phyloP scores from a whole-genome alignment of 1,140 invertebrate genomes.

The Listronotus oregonensis region DNA sequence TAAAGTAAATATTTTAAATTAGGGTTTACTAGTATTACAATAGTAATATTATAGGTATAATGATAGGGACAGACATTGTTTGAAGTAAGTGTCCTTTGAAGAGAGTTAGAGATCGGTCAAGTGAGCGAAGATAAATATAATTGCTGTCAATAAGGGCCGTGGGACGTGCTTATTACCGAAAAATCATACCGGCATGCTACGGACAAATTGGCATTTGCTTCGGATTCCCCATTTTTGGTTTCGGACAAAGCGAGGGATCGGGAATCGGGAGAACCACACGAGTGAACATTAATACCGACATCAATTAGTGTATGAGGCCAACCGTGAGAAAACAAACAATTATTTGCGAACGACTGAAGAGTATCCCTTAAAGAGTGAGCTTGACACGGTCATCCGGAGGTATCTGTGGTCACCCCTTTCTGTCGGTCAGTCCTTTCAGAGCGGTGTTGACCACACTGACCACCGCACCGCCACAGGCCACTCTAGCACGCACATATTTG shows the following conservation, averaged over 20 bases:
- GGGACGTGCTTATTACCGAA: slow-evolving; percentile 46
- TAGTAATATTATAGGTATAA: slow-evolving; percentile 17
- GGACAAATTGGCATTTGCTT: slow-evolving; percentile 46
- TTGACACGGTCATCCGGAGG: slow-evolving; percentile 51
- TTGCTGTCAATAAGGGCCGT: slow-evolving; percentile 40
- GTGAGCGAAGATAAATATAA: slow-evolving; percentile 42
- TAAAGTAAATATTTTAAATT: not conserved
- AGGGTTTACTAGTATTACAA: slow-evolving; percentile 11
- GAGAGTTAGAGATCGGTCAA: slow-evolving; percentile 35
- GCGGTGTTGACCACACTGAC: slow-evolving; percentile 45
- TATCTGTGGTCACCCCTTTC: slow-evolving; percentile 48
- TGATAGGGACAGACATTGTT: slow-evolving; percentile 9
- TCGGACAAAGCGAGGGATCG: slow-evolving; percentile 42
- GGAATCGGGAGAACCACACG: slow-evolving; percentile 42
- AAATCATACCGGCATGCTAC: slow-evolving; percentile 43
- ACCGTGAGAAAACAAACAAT: slow-evolving; percentile 58
- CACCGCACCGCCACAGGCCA: slow-evolving; percentile 44
- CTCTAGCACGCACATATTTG: slow-evolving; percentile 42
- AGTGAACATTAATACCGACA: slow-evolving; percentile 53
- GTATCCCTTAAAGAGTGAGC: slow-evolving; percentile 51
- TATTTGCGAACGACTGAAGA: slow-evolving; percentile 49
- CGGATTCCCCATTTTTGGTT: slow-evolving; percentile 46
- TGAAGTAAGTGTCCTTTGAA: slow-evolving; percentile 13
- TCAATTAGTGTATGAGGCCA: slow-evolving; percentile 54
- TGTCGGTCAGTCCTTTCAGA: slow-evolving; percentile 25